A percentile compares a stretch with the other conserved stretches of the same genome.
These are phyloP conservation scores for Tarsius wallacei DNA, from an alignment of 2,797 vertebrate genomes.

Conservation along the genomic window DNA sequence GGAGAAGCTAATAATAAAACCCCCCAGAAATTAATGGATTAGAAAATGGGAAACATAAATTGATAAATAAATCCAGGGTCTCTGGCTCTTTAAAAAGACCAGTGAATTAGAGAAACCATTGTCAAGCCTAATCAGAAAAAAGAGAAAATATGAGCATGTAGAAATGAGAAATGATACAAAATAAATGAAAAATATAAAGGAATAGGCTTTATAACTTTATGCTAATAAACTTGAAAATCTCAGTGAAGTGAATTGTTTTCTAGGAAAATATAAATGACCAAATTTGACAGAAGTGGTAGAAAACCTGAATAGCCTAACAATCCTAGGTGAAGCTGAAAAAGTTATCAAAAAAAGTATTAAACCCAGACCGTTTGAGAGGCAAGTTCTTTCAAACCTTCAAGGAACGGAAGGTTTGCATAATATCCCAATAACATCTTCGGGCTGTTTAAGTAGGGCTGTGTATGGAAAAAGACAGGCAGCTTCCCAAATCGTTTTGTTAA, in stretches of 20 bases:
- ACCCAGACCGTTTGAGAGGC: not conserved
- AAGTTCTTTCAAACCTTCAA: not conserved
- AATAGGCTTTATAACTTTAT: slow-evolving; percentile 61
- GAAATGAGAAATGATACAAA: slow-evolving; percentile 64
- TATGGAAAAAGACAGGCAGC: not conserved
- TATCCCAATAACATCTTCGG: not conserved
- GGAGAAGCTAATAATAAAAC: slow-evolving; percentile 40
- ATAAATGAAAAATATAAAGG: slow-evolving; percentile 69
- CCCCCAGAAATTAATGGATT: slow-evolving; percentile 82
- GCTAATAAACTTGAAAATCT: slow-evolving; percentile 70
- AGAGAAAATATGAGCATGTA: slow-evolving; percentile 20
- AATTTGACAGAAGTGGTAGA: slow-evolving; percentile 4
- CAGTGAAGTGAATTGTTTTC: slow-evolving; percentile 63
- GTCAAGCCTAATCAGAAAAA: slow-evolving; percentile 70
- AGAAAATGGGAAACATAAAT: slow-evolving; percentile 83
- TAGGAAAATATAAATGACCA: slow-evolving; percentile 42
- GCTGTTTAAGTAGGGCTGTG: not conserved
- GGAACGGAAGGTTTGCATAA: not conserved
- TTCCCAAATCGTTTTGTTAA: not conserved
- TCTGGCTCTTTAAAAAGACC: slow-evolving; percentile 69
- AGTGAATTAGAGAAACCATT: slow-evolving; percentile 67
- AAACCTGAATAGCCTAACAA: not conserved
- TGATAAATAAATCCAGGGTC: slow-evolving; percentile 66
- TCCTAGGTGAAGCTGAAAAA: not conserved
- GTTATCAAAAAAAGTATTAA: not conserved